These are phyloP conservation scores for Heteromormyrus szaboi DNA, from an alignment of 2,797 vertebrate genomes.

Conservation along the genomic window DNA sequence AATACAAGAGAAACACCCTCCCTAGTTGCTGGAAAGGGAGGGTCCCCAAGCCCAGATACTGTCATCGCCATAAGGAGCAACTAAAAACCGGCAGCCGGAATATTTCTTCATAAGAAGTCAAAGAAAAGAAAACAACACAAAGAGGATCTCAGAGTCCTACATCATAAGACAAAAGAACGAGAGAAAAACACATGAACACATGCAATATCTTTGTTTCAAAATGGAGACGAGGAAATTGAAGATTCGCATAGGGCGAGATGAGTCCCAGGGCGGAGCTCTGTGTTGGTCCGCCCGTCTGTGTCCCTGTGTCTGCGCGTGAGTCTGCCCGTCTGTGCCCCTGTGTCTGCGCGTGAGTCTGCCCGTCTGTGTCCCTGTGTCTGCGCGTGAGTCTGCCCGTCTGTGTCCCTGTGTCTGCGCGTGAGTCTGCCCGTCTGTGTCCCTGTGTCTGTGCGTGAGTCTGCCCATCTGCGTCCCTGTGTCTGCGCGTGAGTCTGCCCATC, in stretches of 20 bases:
- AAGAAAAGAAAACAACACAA: conserved; percentile 16
- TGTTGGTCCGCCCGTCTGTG: not conserved
- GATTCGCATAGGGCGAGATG: not conserved
- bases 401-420: not conserved
- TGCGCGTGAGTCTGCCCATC: not conserved
- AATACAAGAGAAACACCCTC: not conserved
- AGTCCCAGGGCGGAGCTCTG: conserved; percentile 42
- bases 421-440: not conserved
- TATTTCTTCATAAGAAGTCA: conserved; percentile 48
- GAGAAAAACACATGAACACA: conserved; percentile 25
- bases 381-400: no score
- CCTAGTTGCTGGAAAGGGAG: not conserved
- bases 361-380: not conserved
- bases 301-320: not conserved
- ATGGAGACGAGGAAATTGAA: conserved; percentile 48
- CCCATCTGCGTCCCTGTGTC: not conserved
- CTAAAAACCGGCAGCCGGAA: conserved; percentile 28
- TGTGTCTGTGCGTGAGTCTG: not conserved
- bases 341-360: no score
- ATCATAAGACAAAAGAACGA: conserved; percentile 32
- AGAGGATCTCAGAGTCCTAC: conserved; percentile 30
- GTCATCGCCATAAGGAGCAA: not conserved
- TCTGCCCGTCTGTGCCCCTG: no score
- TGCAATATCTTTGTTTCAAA: conserved; percentile 37
- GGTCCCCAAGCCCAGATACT: not conserved